phyloP scores from a whole-genome alignment of 2,113 vertebrate species.

The Lepisosteus osseus region DNA sequence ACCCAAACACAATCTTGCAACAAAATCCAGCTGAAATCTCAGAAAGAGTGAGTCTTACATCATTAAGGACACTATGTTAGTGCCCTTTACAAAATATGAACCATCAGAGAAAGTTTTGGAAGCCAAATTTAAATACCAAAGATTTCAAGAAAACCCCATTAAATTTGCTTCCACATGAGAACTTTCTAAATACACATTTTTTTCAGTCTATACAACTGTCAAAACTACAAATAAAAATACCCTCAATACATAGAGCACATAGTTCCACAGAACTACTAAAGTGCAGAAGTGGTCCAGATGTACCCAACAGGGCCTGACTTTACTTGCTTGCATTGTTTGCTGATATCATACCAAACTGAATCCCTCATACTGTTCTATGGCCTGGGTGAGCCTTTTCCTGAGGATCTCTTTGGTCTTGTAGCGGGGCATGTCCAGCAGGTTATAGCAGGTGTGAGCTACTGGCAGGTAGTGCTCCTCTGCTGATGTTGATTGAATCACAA shows the following conservation, averaged over 20 bases:
- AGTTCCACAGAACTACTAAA: conserved; percentile 11
- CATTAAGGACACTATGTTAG: no score
- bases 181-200: neutral
- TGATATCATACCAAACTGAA: conserved; percentile 86
- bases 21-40: no score
- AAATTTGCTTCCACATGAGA: no score
- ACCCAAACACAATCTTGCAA: no score
- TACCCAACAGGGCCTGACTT: neutral
- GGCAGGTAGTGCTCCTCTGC: conserved; percentile 86
- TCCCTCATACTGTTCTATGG: conserved; percentile 93
- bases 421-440: conserved; percentile 92
- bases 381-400: conserved; percentile 75
- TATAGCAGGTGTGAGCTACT: conserved; percentile 96
- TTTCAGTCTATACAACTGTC: neutral
- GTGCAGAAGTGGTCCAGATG: neutral
- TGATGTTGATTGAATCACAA: conserved; percentile 87
- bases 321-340: neutral
- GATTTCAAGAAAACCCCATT: no score
- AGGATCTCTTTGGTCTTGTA: conserved; percentile 91
- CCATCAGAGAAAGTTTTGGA: no score
- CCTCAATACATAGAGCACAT: neutral
- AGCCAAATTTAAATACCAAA: no score
- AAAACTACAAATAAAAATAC: neutral
- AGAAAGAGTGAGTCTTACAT: no score
- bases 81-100: no score